Base-by-base conservation (phyloP, 2,888 invertebrate genomes). In the Eupithecia pulchellata region DNA sequence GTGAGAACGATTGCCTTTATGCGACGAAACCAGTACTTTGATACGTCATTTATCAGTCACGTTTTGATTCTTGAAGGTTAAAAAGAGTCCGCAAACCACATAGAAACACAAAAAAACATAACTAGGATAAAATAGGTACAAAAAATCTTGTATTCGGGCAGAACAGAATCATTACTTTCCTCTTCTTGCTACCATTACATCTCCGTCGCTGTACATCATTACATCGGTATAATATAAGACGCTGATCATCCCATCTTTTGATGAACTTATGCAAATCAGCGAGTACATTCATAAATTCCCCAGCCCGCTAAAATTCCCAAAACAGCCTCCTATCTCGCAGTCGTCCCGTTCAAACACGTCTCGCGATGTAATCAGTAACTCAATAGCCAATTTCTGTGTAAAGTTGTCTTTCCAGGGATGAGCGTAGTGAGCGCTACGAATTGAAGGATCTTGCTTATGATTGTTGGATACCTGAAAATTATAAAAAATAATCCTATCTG, bases 341-440 rank as follows among this genome's bases (percentile, higher is more conserved):
- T 61, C 69, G 65, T 75, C 73, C 73, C 74, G 68, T 75, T 72
- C 75, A 77, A 76, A 76, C 76, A 79, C 57, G 63, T 80, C 79
- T 84, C 82, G 84, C 86, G 84, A 86, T 86, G 80, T 86, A 86
- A 87, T 87, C 87, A 86, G 85, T 79, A 78, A 79, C 84, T 83
- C 84, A 82, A 86, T 85, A 83, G 82, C 80, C 83, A 83, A 85
- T 84, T 83, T 77, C 78, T 79, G 80, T 52, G 82, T 64, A 67
- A 61, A 20, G 34, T 34, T 61, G 61, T 20, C 55, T n/a, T 25
- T 20, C 34, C 61, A 32, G 34, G 36, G 61, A 61, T 14, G 34
- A 34, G 34, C 11, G 61, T 36, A 34, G 34, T 34, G 14, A 34
- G 60, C 13, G 29, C 17, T 58, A 5, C 1, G 32, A 13, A n/a